These are phyloP conservation scores for Morphnarchus princeps DNA, from an alignment of 2,113 vertebrate genomes.

Conservation along the genomic window DNA sequence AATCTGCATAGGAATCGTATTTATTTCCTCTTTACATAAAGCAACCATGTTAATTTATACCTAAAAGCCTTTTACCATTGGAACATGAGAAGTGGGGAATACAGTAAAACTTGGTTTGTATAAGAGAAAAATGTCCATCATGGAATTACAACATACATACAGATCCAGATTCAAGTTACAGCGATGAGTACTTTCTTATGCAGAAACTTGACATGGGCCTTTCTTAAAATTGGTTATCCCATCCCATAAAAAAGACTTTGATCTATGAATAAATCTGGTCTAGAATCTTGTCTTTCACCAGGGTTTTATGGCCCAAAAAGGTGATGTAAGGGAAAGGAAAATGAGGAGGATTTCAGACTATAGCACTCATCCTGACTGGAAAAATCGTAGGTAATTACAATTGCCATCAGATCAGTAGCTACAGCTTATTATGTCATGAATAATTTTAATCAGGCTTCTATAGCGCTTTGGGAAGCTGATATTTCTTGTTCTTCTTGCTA, in stretches of 20 bases:
- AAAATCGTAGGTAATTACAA: not conserved
- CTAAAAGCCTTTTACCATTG: not conserved
- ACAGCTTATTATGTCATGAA: conserved; percentile 17
- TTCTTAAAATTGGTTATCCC: not conserved
- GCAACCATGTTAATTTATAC: not conserved
- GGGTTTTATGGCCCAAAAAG: not conserved
- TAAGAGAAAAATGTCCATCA: not conserved
- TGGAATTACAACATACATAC: not conserved
- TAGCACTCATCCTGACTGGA: not conserved
- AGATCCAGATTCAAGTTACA: not conserved
- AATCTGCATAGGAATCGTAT: not conserved
- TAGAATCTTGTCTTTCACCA: not conserved
- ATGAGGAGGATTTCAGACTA: not conserved
- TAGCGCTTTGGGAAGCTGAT: not conserved
- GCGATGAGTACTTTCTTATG: not conserved
- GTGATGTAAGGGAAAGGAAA: not conserved
- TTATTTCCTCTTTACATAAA: not conserved
- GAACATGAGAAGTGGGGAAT: not conserved
- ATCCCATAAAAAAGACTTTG: not conserved
- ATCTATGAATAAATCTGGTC: not conserved
- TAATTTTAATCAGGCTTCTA: conserved; percentile 3
- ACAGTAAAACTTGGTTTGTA: not conserved
- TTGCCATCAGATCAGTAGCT: conserved; percentile 3
- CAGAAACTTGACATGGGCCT: not conserved
- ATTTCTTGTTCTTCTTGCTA: conserved; percentile 26